These are phyloP conservation scores for Spisula subtruncata DNA, from an alignment of 2,888 invertebrate genomes.

Conservation along the genomic window DNA sequence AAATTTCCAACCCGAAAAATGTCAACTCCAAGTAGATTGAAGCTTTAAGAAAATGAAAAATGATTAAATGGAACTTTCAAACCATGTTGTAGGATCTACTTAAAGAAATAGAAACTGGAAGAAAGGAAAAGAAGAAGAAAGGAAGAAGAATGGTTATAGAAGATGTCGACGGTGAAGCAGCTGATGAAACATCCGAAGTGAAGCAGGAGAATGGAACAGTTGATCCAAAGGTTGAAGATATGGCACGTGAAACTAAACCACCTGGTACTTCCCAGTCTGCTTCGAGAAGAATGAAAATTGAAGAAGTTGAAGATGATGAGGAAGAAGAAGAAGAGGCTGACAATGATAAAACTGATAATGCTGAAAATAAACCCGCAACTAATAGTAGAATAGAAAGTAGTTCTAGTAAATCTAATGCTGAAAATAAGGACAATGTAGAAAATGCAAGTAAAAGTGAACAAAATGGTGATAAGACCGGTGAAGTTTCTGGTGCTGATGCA, in stretches of 20 bases:
- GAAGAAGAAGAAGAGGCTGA: slow-evolving; percentile 46
- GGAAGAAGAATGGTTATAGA: slow-evolving; percentile 86
- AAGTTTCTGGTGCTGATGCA: neutral
- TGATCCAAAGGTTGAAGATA: neutral
- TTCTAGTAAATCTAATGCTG: neutral
- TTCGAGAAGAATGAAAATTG: slow-evolving; percentile 63
- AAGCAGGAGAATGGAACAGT: slow-evolving; percentile 18
- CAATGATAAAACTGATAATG: neutral
- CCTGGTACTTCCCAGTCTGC: slow-evolving; percentile 8
- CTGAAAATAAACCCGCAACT: neutral
- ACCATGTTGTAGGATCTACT: slow-evolving; percentile 29
- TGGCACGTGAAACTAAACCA: slow-evolving; percentile 15
- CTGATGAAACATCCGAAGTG: slow-evolving; percentile 30
- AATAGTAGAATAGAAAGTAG: slow-evolving; percentile 12
- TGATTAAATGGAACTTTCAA: neutral
- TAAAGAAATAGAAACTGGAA: slow-evolving; percentile 68
- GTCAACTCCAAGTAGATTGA: too few species aligned
- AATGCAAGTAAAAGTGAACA: neutral
- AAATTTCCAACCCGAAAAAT: too few species aligned
- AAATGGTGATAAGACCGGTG: neutral
- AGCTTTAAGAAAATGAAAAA: too few species aligned
- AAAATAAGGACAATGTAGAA: neutral
- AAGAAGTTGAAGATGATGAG: slow-evolving; percentile 70
- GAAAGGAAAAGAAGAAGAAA: slow-evolving; percentile 78
- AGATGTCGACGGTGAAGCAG: slow-evolving; percentile 81